Percentiles rank a stretch among this genome's conserved stretches.
These are phyloP conservation scores for Anguilla obscura DNA, from an alignment of 2,797 vertebrate genomes.

Conservation along the genomic window DNA sequence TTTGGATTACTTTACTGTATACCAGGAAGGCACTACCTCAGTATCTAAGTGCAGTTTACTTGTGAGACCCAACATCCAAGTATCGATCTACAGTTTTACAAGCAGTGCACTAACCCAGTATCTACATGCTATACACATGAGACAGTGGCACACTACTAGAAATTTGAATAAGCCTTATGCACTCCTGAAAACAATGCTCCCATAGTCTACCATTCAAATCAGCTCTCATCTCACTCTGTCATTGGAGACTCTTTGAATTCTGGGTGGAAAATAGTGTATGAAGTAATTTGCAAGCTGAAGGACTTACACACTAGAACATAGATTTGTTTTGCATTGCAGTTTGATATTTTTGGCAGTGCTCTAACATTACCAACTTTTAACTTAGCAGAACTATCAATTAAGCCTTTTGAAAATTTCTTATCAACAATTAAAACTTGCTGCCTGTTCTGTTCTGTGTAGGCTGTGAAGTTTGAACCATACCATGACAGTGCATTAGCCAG, in stretches of 20 bases:
- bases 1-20: no score
- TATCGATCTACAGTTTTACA: not conserved
- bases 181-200: constrained; percentile 44
- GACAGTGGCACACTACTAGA: not conserved
- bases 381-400: not conserved
- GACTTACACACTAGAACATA: not conserved
- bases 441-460: constrained; percentile 67
- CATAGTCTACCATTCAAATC: constrained; percentile 42
- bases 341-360: not conserved
- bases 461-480: constrained; percentile 98
- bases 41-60: not conserved
- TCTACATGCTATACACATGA: constrained; percentile 1
- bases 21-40: not conserved
- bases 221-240: constrained; percentile 6
- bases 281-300: not conserved
- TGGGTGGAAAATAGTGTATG: not conserved
- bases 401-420: not conserved
- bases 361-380: not conserved
- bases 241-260: not conserved
- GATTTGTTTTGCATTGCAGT: not conserved
- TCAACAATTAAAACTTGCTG: not conserved
- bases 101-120: not conserved
- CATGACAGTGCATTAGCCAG: constrained; percentile 94
- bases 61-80: not conserved
- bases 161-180: constrained; percentile 34